Percentiles rank a stretch among this genome's conserved stretches.
These are phyloP conservation scores for Oophaga sylvatica DNA, from an alignment of 2,797 vertebrate species.

Conservation along the genomic window DNA sequence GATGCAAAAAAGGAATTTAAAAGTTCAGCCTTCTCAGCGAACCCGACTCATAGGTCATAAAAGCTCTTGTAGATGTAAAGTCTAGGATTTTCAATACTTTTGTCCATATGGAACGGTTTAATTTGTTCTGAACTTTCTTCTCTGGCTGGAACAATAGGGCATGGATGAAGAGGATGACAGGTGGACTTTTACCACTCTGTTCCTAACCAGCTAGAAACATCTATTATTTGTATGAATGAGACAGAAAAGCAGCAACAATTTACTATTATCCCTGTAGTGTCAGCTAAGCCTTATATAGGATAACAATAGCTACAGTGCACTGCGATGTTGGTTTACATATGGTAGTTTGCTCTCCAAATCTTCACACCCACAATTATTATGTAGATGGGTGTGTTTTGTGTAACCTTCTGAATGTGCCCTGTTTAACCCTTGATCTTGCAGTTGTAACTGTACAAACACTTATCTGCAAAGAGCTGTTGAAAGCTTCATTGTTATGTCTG, in stretches of 20 bases:
- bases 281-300: not conserved
- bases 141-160: not conserved
- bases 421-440: not conserved
- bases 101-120: not conserved
- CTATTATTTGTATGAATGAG: not conserved
- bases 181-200: not conserved
- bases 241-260: not conserved
- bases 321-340: not conserved
- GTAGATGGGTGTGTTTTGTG: slow-evolving; percentile 11
- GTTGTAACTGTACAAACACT: not conserved
- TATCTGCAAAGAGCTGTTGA: not conserved
- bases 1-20: no score
- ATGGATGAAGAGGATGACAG: not conserved
- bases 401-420: slow-evolving; percentile 1
- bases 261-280: not conserved
- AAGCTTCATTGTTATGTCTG: not conserved
- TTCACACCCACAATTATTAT: not conserved
- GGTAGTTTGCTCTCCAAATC: not conserved
- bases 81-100: no score
- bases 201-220: not conserved
- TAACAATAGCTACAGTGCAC: no score
- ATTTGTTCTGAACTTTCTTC: not conserved
- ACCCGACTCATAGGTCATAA: no score
- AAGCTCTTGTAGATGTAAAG: no score
- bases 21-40: no score